Base-by-base conservation (phyloP, 2,888 invertebrate species). In the Scaptomyza flava region DNA sequence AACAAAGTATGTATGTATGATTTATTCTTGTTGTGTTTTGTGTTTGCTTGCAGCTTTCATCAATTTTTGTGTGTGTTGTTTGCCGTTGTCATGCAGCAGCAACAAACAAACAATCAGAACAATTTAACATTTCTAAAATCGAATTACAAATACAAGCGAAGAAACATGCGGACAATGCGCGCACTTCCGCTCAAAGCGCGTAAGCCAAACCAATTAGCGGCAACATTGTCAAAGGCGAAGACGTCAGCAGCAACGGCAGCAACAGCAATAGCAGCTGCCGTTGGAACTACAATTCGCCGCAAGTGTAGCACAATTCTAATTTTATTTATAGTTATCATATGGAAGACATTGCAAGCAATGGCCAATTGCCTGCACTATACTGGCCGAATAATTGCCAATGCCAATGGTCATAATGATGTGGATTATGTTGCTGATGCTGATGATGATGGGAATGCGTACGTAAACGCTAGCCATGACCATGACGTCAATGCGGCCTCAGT, bases 111-210 rank as follows among this genome's bases (percentile, higher is more conserved):
- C 72, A 77, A 81, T 77, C 81, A 73, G 61, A 84, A 89, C 67
- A 82, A 84, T 72, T 80, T 87, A 73, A 89, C 88, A 84, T 91
- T 92, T 88, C 83, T 90, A 61, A 91, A 91, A 87, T 91, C 91
- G 70, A 91, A 91, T 78, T 91, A 91, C 87, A 91, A 91, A 81
- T 91, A 92, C 85, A 91, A 91, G 73, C 90, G 91, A 82, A 91
- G 91, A 92, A 65, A 70, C 23, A 76, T 59, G 71, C 43, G 12
- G 62, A 61, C 77, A 85, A 83, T 87, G 66, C 63, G 64, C 66
- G 72, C 75, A 77, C 85, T 87, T 83, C 82, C 82, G 60, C 62
- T 64, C 65, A 80, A 68, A 69, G 80, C 70, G 72, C 83, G 81
- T 66, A 68, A 68, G 66, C 53, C 74, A 65, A 80, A 76, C 72